Conservation (phyloP, 1,140 invertebrate species). For the Diorhabda sublineata region DNA sequence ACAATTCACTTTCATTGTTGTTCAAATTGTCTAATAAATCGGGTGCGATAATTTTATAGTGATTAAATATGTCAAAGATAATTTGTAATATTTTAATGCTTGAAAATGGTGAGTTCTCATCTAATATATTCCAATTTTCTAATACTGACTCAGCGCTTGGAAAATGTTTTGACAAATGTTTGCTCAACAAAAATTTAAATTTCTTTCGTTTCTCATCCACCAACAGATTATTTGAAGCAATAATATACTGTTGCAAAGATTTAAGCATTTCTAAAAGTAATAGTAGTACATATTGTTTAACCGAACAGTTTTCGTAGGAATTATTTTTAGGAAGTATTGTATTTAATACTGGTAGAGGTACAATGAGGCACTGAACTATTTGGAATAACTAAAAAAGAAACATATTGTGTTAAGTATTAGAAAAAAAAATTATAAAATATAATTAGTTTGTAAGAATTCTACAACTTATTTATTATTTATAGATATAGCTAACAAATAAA, state of each 20-base stretch:
- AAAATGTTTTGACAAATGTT: conserved; percentile 52
- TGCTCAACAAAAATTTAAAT: conserved; percentile 48
- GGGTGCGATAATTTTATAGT: conserved; percentile 54
- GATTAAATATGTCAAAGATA: conserved; percentile 54
- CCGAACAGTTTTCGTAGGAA: conserved; percentile 43
- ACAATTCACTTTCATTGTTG: conserved; percentile 45
- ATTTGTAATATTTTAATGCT: conserved; percentile 45
- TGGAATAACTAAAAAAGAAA: conserved; percentile 47
- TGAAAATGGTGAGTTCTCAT: conserved; percentile 28
- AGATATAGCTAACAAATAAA: no score
- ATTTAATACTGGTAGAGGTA: conserved; percentile 52
- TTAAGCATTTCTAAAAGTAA: conserved; percentile 51
- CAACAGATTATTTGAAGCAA: conserved; percentile 39
- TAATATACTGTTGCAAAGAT: conserved; percentile 47
- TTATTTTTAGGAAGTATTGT: conserved; percentile 45
- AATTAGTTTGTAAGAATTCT: no score
- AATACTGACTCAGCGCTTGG: conserved; percentile 52
- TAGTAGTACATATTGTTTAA: conserved; percentile 50
- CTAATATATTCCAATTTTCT: conserved; percentile 48
- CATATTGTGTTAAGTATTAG: background rate
- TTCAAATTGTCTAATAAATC: conserved; percentile 51
- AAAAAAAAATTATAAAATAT: no score
- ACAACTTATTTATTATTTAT: no score
- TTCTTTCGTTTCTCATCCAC: conserved; percentile 38
- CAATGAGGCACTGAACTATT: conserved; percentile 50